Evolutionary conservation across 2,113 vertebrate species (phyloP).

Genomic region (Larimichthys polyactis): DNA sequence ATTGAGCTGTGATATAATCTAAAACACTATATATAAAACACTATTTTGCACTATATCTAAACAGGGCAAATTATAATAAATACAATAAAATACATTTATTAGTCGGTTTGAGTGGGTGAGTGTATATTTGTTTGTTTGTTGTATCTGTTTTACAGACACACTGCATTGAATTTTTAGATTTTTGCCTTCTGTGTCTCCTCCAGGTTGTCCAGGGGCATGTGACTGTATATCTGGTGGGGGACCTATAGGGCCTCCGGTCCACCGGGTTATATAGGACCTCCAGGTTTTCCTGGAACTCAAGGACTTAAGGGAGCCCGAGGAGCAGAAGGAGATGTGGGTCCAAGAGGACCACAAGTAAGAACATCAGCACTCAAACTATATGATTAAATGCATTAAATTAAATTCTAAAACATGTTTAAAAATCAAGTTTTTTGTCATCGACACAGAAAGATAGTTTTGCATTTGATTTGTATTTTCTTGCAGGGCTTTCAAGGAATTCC

Average conservation of each 20-base stretch:
- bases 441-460: not conserved
- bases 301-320: slow-evolving; percentile 87
- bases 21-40: not conserved
- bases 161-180: not conserved
- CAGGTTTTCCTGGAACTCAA: slow-evolving; percentile 76
- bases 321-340: slow-evolving; percentile 45
- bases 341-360: slow-evolving; percentile 56
- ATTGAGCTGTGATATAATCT: not conserved
- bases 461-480: slow-evolving; percentile 9
- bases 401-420: not conserved
- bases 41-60: no score
- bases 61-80: no score
- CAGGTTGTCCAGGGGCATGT: slow-evolving; percentile 65
- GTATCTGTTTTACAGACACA: no score
- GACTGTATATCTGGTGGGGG: slow-evolving; percentile 26
- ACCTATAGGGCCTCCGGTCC: slow-evolving; percentile 45
- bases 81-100: no score
- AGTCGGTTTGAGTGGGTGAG: not conserved
- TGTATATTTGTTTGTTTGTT: not conserved
- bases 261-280: slow-evolving; percentile 55
- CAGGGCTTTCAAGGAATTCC: slow-evolving; percentile 62
- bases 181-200: not conserved
- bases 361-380: not conserved
- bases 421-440: not conserved
- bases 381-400: not conserved